Conservation (phyloP, 2,888 invertebrate species). For the Andrena marginata region DNA sequence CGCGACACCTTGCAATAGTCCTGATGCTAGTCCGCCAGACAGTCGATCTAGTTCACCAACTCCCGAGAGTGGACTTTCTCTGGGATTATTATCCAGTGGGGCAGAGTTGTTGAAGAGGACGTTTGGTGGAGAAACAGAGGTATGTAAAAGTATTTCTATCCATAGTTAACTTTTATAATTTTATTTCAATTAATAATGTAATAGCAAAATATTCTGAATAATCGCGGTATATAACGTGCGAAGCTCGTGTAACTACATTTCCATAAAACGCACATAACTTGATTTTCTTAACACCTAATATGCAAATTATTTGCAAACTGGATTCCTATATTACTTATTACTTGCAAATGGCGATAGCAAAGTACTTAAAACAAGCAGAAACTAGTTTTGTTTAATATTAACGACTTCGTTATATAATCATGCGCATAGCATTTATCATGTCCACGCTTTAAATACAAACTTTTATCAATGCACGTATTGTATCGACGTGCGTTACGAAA, state of each 20-base stretch:
- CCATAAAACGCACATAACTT: too few species aligned
- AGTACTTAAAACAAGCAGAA: neutral
- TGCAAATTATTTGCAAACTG: too few species aligned
- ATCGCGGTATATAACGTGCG: too few species aligned
- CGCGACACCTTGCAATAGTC: conserved; percentile 95
- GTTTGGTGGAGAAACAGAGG: conserved; percentile 86
- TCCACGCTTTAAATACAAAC: neutral
- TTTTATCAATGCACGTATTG: neutral
- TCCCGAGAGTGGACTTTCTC: conserved; percentile 73
- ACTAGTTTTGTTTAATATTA: neutral
- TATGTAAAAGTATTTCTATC: neutral
- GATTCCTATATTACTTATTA: too few species aligned
- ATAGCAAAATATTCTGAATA: neutral
- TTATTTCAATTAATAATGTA: neutral
- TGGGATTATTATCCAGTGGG: conserved; percentile 88
- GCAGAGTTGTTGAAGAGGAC: conserved; percentile 89
- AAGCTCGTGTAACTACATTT: too few species aligned
- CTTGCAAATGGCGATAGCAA: too few species aligned
- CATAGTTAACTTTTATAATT: neutral
- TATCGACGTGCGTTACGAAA: too few species aligned
- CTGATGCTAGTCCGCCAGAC: conserved; percentile 89
- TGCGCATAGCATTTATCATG: neutral
- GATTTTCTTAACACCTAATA: too few species aligned
- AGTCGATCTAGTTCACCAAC: conserved; percentile 87
- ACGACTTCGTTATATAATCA: neutral